Evolutionary conservation across 1,140 invertebrate species (phyloP), one percentile per base, ranked within the genome.

Genomic region (Paralvinella palmiformis): DNA sequence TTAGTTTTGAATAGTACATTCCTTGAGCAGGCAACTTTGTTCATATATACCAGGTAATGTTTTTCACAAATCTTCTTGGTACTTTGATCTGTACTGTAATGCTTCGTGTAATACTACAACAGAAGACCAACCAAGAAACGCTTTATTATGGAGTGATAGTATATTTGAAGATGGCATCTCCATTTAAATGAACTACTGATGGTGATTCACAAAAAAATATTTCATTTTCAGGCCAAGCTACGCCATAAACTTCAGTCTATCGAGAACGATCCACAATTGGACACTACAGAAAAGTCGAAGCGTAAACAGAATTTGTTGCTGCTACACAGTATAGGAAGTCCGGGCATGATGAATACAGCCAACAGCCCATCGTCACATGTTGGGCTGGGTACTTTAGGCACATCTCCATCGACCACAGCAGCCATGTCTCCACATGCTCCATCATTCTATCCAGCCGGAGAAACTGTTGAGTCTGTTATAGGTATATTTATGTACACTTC

Each of bases 381-480:
- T n/a, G 3, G 41, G 31, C 44, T 68, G 45, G 63, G 58, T 67
- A 52, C 62, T 64, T 63, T 71, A 55, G 64, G 68, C 48, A 63
- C 65, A 24, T 57, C 68, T 41, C 62, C 66, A 56, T 65, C 65
- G 53, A 63, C 68, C 57, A 67, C 74, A 68, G 80, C 77, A n/a
- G 61, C 67, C 78, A 83, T 86, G 68, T 85, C 85, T 31, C 84
- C 85, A 22, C 74, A 85, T 52, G 85, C 85, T n/a, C 82, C 81
- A 65, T 82, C 85, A 22, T 87, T 83, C 69, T 83, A 85, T 74
- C 84, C 85, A 64, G 79, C 84, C 24, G 86, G 84, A 70, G 88
- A 89, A 71, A 88, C 87, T 10, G 87, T 90, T 31, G 88, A 89
- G 74, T 89, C 87, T 71, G 87, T 89, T 69, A 84, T 89, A 65